Evolutionary conservation across 2,113 vertebrate species (phyloP), one percentile per base, ranked within the genome.

Genomic region (Piprites chloris): DNA sequence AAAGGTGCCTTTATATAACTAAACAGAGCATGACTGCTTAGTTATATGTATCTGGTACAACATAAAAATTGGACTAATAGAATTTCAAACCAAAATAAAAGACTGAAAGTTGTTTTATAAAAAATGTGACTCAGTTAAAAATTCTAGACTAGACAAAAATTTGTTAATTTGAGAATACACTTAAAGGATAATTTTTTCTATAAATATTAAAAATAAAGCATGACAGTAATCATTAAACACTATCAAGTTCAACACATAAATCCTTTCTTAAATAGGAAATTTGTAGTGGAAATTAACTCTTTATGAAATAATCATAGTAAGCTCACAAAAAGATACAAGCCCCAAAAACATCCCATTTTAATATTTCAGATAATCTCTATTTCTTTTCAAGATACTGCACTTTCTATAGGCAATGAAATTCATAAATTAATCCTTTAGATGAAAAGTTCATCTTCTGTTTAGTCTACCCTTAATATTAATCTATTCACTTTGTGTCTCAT

Each of bases 351-450:
- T 39, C 19, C 3, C 5, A 63, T 71, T 80, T 94, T 63, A 93
- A n/a, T 55, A 83, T 63, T 80, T 92, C 27, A 74, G n/a, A 55
- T 69, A 65, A 75, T 71, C 37, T 90, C 62, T 62, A 17, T 33
- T 83, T 50, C 50, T 95, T 93, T 69, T 68, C 35, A 91, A 80
- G 63, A 80, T 33, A 49, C 15, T 73, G 46, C 12, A 69, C 49
- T 79, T 91, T 55, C 47, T 42, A 33, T 5, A 1, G 62, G 16
- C 30, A 93, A 79, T 22, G 66, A 87, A 83, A 93, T 53, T 88
- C 33, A 80, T 89, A 80, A 94, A 94, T 94, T 87, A 91, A 73
- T 96, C 81, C 47, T 89, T 94, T 66, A 69, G 71, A 63, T 91
- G 16, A 76, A 28, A 72, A 12, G 5, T 55, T 96, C 63, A 55